These are phyloP conservation scores for Petroica traversi DNA, from an alignment of 2,113 vertebrate genomes.

Conservation along the genomic window DNA sequence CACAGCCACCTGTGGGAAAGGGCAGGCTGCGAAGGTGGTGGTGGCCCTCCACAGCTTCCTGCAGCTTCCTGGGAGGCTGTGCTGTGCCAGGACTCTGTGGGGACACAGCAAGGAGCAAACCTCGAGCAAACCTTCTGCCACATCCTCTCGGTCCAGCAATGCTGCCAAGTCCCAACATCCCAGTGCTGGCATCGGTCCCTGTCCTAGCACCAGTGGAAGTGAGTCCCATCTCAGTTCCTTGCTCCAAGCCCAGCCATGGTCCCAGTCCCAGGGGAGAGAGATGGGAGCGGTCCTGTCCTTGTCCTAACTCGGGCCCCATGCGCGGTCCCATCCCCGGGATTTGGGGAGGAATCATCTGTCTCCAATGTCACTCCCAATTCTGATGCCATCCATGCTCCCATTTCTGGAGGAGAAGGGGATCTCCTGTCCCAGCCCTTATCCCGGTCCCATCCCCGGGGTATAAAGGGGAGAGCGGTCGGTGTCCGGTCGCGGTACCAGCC, in stretches of 20 bases:
- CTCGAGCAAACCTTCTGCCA: background rate
- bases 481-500: background rate
- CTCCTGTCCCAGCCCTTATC: background rate
- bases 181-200: accelerated
- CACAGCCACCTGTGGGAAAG: background rate
- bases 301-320: background rate
- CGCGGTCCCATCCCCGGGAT: background rate
- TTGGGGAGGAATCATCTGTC: background rate
- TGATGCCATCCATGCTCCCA: background rate
- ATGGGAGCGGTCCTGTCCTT: background rate
- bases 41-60: background rate
- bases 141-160: background rate
- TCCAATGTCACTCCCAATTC: background rate
- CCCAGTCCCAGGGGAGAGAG: background rate
- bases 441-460: too few species aligned
- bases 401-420: background rate
- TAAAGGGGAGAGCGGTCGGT: background rate
- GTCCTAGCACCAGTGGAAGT: accelerated
- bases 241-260: background rate
- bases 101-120: background rate
- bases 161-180: background rate
- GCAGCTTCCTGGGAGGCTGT: background rate
- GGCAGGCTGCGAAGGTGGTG: accelerated
- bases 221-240: accelerated
- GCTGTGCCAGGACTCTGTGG: background rate